These are phyloP conservation scores for Strigamia transsilvanica DNA, from an alignment of 2,888 invertebrate genomes.

Conservation along the genomic window DNA sequence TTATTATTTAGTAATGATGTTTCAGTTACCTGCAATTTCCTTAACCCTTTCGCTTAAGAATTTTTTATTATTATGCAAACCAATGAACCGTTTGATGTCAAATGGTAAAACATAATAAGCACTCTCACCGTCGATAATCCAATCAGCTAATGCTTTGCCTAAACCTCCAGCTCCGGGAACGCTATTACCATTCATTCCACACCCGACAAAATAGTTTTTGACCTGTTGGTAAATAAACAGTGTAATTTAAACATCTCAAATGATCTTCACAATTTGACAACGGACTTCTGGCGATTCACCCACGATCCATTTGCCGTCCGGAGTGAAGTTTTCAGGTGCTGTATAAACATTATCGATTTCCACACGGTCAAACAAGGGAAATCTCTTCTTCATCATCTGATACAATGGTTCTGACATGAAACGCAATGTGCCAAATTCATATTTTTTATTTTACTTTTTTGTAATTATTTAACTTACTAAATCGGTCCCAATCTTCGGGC, in stretches of 20 bases:
- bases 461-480: conserved; percentile 67
- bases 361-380: conserved; percentile 69
- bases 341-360: conserved; percentile 69
- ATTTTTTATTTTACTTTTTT: not conserved
- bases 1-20: not conserved
- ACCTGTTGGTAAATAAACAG: conserved; percentile 63
- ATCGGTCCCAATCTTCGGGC: conserved; percentile 71
- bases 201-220: conserved; percentile 76
- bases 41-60: conserved; percentile 71
- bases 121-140: conserved; percentile 74
- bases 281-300: conserved; percentile 73
- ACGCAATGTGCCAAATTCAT: conserved; percentile 5
- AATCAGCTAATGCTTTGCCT: conserved; percentile 74
- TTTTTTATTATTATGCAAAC: conserved; percentile 72
- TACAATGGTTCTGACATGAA: conserved; percentile 62
- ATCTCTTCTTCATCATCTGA: conserved; percentile 65
- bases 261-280: not conserved
- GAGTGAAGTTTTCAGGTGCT: conserved; percentile 76
- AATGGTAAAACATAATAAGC: conserved; percentile 71
- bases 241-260: not conserved
- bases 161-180: conserved; percentile 76
- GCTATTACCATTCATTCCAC: conserved; percentile 76
- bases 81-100: conserved; percentile 73
- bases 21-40: conserved; percentile 71
- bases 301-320: conserved; percentile 75